Base-by-base conservation (phyloP, 1,140 invertebrate genomes). In the Littorina saxatilis region DNA sequence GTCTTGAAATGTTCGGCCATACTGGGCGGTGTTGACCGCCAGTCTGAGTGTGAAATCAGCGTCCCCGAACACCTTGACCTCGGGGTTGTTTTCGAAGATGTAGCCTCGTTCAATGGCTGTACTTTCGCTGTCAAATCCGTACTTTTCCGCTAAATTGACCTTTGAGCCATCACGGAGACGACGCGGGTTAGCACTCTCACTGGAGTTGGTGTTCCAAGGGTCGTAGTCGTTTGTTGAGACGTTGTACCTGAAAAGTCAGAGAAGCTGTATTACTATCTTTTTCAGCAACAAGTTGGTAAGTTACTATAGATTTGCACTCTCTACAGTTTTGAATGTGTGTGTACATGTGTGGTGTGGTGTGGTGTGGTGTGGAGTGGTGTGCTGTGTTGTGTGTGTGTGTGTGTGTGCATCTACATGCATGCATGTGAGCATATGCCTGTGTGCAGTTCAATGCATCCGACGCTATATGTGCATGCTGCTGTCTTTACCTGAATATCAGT, bases 211-310 rank as follows among this genome's bases (percentile, higher is more conserved):
- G 72, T 85, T 85, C 91, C 91, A 91, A 7, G 81, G 70, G 82
- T 89, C 87, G 84, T 90, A 92, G 73, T 92, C 92, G 81, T 84
- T 84, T 13, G 91, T 92, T 13, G 92, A 92, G 78, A 92, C 90
- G 81, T 92, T 92, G 82, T 92, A 92, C 83, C 92, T 92, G 73
- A 20, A 85, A 47, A n/a, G 2, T 11, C n/a, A 50, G 23, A 23
- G 37, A 58, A 58, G n/a, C n/a, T 58, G 55, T 4, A 20, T n/a
- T n/a, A 27, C n/a, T 27, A 58, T 58, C 43, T 5, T 47, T 47
- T 47, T 47, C 43, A 47, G n/a, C n/a, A n/a, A n/a, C n/a, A n/a
- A n/a, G n/a, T n/a, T n/a, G n/a, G n/a, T 47, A 47, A 5, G 5
- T 47, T 47, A 47, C 43, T 47, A 17, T 47, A 17, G 43, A 47